Evolutionary conservation across 1,140 invertebrate species (phyloP), one percentile per base, ranked within the genome.

Genomic region (Notospermus geniculatus): DNA sequence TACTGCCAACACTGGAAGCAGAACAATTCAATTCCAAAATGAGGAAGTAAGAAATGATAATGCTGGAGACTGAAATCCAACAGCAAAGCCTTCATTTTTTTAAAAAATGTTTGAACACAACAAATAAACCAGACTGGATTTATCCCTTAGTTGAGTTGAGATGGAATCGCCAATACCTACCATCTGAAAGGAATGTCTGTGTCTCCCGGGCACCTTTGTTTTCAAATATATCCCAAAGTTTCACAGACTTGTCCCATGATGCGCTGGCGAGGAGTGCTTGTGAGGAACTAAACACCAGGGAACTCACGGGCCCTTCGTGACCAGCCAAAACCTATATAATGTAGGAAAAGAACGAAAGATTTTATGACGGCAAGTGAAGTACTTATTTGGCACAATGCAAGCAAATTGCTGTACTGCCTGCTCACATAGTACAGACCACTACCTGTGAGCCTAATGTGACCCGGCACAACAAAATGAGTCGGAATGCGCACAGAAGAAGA

Each of bases 211-310:
- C 84, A 0, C 88, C 88, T 54, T 88, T 89, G 62, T 84, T 88
- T 76, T 95, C 92, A 66, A 92, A 87, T 1, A 91, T 85, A 76
- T 97, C 92, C 95, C 95, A 98, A 28, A 98, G 80, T 69, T 90
- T 87, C 0, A 98, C 81, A 0, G 93, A 93, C 79, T 91, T 91
- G 77, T 98, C 96, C 95, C 95, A 98, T 19, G 92, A 95, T 1
- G 88, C 90, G 1, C 93, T 96, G 0, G 87, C 91, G 29, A 98
- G 76, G 29, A 87, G 85, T 0, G 89, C 88, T 0, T 88, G 82
- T 58, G 78, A 85, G 0, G 91, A 89, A 74, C 86, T 91, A 77
- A 98, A 98, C 11, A 87, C 84, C 17, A 98, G 70, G 66, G 88
- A 86, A 23, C 88, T 86, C 1, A 99, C 89, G 2, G 95, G 95